Evolutionary conservation across 92 coral and sea anemone species (phyloP), one percentile per base, ranked within the genome.

Genomic region (Parazoanthus atlanticus): DNA sequence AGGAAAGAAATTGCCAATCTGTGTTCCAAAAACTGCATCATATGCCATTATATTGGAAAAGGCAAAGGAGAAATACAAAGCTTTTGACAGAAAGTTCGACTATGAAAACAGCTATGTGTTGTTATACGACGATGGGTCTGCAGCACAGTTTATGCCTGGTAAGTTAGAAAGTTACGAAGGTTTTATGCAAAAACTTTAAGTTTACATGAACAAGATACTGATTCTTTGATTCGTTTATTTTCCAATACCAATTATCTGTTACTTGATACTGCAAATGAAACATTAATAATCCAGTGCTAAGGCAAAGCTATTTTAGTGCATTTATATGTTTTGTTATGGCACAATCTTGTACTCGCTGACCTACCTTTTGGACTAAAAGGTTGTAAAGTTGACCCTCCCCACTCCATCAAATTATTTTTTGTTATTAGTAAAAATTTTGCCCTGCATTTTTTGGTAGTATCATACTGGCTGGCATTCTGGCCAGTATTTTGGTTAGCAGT

Each of bases 1-100:
- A 79, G 95, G 95, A 31, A 88, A 92, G 85, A 81, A 83, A 47
- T 84, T 89, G 38, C 92, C 92, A 41, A 76, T 92, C 76, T 86
- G 81, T 64, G 91, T 90, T 9, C 91, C 93, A 67, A 52, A 81
- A 88, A 86, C 88, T 76, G 95, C 95, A 19, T 87, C 93, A 26
- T 93, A 90, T 88, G 86, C 91, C 31, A 25, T 79, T 34, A 88
- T 93, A 47, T 79, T 94, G 70, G 88, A 89, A 31, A 94, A 82
- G 74, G 93, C 91, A 81, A 83, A 90, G 69, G 89, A 89, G 43
- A 90, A 90, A 90, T 90, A 93, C 92, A 90, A 81, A 80, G 96
- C 94, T 29, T 90, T 88, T 89, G 96, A 94, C 89, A 91, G 93
- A 36, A 91, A 88, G 52, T 92, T 92, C 79, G 91, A 92, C 77